phyloP scores from a whole-genome alignment of 2,113 vertebrate genomes.

The Anolis sagrei region DNA sequence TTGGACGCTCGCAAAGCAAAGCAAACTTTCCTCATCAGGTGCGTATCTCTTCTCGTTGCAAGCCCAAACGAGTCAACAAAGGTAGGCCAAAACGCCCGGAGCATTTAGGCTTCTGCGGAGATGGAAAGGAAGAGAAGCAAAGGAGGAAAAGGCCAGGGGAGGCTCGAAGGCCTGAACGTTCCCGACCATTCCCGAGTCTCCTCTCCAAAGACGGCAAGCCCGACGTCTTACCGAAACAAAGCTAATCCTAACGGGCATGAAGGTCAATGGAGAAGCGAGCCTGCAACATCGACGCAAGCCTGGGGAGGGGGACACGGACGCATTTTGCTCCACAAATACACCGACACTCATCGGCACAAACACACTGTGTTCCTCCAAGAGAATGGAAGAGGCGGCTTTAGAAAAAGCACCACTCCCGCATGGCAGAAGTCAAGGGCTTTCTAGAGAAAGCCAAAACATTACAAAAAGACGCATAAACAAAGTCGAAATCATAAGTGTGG shows the following conservation, averaged over 20 bases:
- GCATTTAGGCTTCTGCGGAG: not conserved
- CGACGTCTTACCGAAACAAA: not conserved
- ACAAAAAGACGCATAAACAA: rapidly evolving
- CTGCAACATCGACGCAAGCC: rapidly evolving
- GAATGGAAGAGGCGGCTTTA: rapidly evolving
- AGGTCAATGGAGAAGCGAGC: constrained; percentile 48
- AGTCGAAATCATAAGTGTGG: not conserved
- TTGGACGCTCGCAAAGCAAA: too few species aligned
- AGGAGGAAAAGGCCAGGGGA: not conserved
- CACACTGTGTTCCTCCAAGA: not conserved
- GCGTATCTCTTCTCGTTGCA: not conserved
- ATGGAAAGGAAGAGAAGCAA: not conserved
- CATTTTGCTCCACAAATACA: not conserved
- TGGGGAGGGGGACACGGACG: rapidly evolving
- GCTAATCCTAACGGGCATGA: constrained; percentile 56
- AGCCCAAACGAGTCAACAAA: not conserved
- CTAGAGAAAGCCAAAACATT: too few species aligned
- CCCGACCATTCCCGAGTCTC: not conserved
- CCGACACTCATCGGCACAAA: rapidly evolving
- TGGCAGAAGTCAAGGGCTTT: rapidly evolving
- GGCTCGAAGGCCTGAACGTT: not conserved
- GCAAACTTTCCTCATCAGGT: too few species aligned
- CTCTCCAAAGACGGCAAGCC: too few species aligned
- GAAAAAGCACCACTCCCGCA: not conserved
- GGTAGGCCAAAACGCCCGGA: too few species aligned